Evolutionary conservation across 2,113 vertebrate species (phyloP).

Genomic region (Podiceps cristatus): DNA sequence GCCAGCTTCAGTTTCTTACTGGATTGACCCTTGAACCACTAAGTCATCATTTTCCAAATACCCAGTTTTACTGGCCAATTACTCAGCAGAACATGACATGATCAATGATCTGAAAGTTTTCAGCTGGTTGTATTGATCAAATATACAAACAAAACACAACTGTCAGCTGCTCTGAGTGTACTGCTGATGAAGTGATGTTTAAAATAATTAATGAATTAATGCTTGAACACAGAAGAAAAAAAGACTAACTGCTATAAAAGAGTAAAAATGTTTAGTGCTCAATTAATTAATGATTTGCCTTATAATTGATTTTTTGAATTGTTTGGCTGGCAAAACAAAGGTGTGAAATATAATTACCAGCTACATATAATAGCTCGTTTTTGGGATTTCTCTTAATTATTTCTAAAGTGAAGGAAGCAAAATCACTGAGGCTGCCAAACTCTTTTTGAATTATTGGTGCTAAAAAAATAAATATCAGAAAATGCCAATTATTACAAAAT

Average conservation of each 20-base stretch:
- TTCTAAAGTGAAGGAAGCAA: slow-evolving; percentile 26
- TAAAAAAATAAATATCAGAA: slow-evolving; percentile 70
- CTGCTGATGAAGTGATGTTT: slow-evolving; percentile 74
- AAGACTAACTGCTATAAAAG: slow-evolving; percentile 74
- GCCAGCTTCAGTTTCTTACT: slow-evolving; percentile 46
- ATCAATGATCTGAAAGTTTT: slow-evolving; percentile 78
- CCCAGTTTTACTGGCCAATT: slow-evolving; percentile 69
- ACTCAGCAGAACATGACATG: slow-evolving; percentile 76
- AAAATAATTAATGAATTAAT: slow-evolving; percentile 79
- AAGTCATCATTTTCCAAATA: slow-evolving; percentile 76
- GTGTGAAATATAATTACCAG: slow-evolving; percentile 61
- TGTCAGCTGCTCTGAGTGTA: slow-evolving; percentile 74
- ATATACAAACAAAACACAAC: slow-evolving; percentile 75
- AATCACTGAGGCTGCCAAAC: slow-evolving; percentile 10
- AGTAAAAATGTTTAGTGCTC: slow-evolving; percentile 71
- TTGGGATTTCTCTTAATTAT: slow-evolving; percentile 26
- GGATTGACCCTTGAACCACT: slow-evolving; percentile 67
- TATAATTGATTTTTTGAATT: slow-evolving; percentile 77
- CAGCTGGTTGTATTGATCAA: slow-evolving; percentile 76
- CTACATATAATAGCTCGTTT: slow-evolving; percentile 8
- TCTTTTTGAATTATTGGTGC: slow-evolving; percentile 47
- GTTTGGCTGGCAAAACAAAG: slow-evolving; percentile 73
- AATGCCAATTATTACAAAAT: slow-evolving; percentile 46
- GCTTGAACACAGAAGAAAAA: slow-evolving; percentile 66
- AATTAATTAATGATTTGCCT: slow-evolving; percentile 79